A percentile compares a stretch with the other conserved stretches of the same genome.
These are phyloP conservation scores for Andrena dorsata DNA, from an alignment of 2,888 invertebrate species.

Conservation along the genomic window DNA sequence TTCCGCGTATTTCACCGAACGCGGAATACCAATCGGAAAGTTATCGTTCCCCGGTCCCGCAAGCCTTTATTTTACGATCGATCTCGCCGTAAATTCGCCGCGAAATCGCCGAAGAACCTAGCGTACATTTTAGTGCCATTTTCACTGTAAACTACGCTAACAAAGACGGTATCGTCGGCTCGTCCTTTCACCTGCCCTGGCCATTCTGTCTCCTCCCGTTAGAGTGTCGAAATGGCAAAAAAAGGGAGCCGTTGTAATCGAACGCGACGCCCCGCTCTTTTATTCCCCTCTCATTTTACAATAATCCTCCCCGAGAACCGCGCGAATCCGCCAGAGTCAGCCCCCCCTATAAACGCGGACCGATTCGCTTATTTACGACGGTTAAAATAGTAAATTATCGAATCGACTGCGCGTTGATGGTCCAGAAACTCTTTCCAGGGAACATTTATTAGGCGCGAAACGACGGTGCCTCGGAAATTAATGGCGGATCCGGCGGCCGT, in stretches of 20 bases:
- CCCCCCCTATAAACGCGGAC: slow-evolving; percentile 54
- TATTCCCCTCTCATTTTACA: slow-evolving; percentile 40
- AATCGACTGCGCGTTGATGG: slow-evolving; percentile 65
- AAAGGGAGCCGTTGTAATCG: slow-evolving; percentile 44
- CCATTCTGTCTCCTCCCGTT: slow-evolving; percentile 7
- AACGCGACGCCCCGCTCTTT: slow-evolving; percentile 3
- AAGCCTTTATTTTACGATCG: slow-evolving; percentile 66
- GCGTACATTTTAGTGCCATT: slow-evolving; percentile 50
- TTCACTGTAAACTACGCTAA: slow-evolving; percentile 38
- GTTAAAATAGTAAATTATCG: slow-evolving; percentile 71
- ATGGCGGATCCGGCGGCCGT: slow-evolving; percentile 66
- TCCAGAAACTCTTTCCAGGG: slow-evolving; percentile 53
- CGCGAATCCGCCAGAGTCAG: slow-evolving; percentile 13
- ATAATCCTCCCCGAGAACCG: slow-evolving; percentile 37
- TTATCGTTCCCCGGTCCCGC: slow-evolving; percentile 26
- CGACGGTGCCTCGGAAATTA: slow-evolving; percentile 72
- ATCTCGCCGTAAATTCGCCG: slow-evolving; percentile 60
- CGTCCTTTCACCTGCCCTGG: slow-evolving; percentile 32
- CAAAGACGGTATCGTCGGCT: slow-evolving; percentile 46
- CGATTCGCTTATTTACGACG: slow-evolving; percentile 66
- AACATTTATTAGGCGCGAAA: slow-evolving; percentile 73
- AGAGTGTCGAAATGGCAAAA: neutral
- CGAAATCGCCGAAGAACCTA: slow-evolving; percentile 37
- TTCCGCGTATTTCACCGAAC: slow-evolving; percentile 37
- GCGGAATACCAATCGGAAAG: slow-evolving; percentile 50